A percentile compares a stretch with the other conserved stretches of the same genome.
phyloP scores from a whole-genome alignment of 1,140 invertebrate genomes.

The Zophobas morio region DNA sequence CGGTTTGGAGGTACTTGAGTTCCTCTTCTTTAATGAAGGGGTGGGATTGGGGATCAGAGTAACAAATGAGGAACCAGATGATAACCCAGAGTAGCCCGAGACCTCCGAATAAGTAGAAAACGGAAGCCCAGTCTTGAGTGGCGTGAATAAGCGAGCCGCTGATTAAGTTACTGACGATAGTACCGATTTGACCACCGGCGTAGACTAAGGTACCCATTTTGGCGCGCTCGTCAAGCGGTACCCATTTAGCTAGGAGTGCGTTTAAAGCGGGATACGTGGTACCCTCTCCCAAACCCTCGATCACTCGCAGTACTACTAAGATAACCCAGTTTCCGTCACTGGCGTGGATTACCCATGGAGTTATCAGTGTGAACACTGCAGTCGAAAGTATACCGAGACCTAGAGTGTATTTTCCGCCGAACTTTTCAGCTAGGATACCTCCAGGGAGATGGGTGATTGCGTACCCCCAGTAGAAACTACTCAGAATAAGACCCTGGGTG shows the following conservation, averaged over 20 bases:
- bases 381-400: conserved; percentile 81
- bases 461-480: conserved; percentile 84
- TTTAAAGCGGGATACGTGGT: conserved; percentile 84
- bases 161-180: conserved; percentile 84
- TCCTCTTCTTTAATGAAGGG: conserved; percentile 88
- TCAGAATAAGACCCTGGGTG: conserved; percentile 76
- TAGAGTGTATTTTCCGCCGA: conserved; percentile 83
- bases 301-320: conserved; percentile 76
- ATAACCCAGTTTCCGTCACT: conserved; percentile 70
- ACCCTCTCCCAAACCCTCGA: conserved; percentile 82
- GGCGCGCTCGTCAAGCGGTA: conserved; percentile 80
- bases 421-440: conserved; percentile 81
- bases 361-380: conserved; percentile 82
- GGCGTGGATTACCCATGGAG: conserved; percentile 75
- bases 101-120: conserved; percentile 89
- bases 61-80: conserved; percentile 79
- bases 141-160: conserved; percentile 80
- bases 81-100: conserved; percentile 82
- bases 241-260: conserved; percentile 82
- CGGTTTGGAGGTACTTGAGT: conserved; percentile 79
- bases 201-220: conserved; percentile 83
- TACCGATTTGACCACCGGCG: conserved; percentile 77
- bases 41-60: conserved; percentile 85
- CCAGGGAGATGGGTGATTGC: conserved; percentile 82
- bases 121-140: conserved; percentile 79